phyloP scores from a whole-genome alignment of 2,113 vertebrate species.

The Danionella cerebrum region DNA sequence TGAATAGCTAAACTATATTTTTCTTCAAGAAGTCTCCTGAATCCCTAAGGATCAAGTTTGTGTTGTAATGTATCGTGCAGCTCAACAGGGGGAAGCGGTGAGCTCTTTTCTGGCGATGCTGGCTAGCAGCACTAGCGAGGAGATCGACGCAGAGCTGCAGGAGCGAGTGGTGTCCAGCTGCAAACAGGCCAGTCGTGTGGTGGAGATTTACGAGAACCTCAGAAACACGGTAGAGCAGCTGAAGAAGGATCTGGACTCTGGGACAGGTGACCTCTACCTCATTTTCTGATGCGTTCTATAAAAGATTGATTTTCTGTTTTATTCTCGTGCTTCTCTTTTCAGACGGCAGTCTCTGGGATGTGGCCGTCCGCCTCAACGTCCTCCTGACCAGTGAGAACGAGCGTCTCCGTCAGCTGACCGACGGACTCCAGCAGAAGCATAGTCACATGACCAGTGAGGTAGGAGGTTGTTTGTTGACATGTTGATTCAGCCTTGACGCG shows the following conservation, averaged over 20 bases:
- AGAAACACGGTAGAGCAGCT: slow-evolving; percentile 63
- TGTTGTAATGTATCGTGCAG: slow-evolving; percentile 40
- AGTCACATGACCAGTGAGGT: slow-evolving; percentile 87
- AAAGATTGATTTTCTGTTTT: not conserved
- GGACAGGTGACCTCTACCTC: slow-evolving; percentile 49
- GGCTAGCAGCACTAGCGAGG: slow-evolving; percentile 92
- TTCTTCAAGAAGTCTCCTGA: too few species aligned
- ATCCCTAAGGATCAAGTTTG: not conserved
- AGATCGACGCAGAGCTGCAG: slow-evolving; percentile 92
- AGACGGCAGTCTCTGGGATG: slow-evolving; percentile 74
- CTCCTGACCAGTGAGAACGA: slow-evolving; percentile 79
- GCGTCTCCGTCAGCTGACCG: slow-evolving; percentile 77
- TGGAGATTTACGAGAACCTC: slow-evolving; percentile 78
- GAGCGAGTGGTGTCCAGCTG: slow-evolving; percentile 85
- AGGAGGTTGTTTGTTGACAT: not conserved
- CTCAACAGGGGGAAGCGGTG: slow-evolving; percentile 71
- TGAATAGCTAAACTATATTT: too few species aligned
- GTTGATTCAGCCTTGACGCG: not conserved
- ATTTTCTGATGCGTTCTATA: not conserved
- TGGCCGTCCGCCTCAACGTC: slow-evolving; percentile 73
- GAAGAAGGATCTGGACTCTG: slow-evolving; percentile 52
- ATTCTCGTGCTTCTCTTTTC: not conserved
- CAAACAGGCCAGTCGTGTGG: slow-evolving; percentile 76
- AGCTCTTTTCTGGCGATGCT: slow-evolving; percentile 90
- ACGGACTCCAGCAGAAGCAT: slow-evolving; percentile 85